A percentile compares a stretch with the other conserved stretches of the same genome.
phyloP scores from a whole-genome alignment of 1,140 invertebrate species.

The Hylaeus anthracinus region DNA sequence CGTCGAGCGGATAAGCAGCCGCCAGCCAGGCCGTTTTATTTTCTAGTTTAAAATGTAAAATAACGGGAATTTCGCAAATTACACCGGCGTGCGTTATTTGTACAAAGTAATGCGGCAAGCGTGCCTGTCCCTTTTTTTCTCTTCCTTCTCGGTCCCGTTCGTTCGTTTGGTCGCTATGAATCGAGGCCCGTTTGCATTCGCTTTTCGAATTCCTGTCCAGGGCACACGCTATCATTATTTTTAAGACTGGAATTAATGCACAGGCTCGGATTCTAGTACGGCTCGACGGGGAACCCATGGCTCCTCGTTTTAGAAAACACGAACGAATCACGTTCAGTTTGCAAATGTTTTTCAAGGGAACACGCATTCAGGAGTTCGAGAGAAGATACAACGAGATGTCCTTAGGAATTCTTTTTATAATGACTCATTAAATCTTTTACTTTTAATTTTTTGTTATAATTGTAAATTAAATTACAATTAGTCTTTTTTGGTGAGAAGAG shows the following conservation, averaged over 20 bases:
- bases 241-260: conserved; percentile 58
- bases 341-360: background rate
- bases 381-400: too few species aligned
- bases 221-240: conserved; percentile 63
- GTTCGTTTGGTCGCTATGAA: background rate
- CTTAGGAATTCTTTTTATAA: too few species aligned
- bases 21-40: conserved; percentile 71
- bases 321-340: conserved; percentile 30
- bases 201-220: conserved; percentile 48
- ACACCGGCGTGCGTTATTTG: conserved; percentile 71
- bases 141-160: conserved; percentile 2
- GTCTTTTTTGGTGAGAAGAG: too few species aligned
- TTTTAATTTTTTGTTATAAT: too few species aligned
- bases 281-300: conserved; percentile 31
- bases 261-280: conserved; percentile 32
- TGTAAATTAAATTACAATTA: too few species aligned
- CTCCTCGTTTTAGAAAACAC: conserved; percentile 4
- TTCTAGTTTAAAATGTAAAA: conserved; percentile 78
- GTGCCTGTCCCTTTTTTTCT: conserved; percentile 50
- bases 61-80: conserved; percentile 77
- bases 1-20: conserved; percentile 71
- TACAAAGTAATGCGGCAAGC: conserved; percentile 73
- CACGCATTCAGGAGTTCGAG: too few species aligned
- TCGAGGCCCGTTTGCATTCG: conserved; percentile 27
- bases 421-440: too few species aligned